phyloP scores from a whole-genome alignment of 2,797 vertebrate genomes.

The Diceros bicornis region DNA sequence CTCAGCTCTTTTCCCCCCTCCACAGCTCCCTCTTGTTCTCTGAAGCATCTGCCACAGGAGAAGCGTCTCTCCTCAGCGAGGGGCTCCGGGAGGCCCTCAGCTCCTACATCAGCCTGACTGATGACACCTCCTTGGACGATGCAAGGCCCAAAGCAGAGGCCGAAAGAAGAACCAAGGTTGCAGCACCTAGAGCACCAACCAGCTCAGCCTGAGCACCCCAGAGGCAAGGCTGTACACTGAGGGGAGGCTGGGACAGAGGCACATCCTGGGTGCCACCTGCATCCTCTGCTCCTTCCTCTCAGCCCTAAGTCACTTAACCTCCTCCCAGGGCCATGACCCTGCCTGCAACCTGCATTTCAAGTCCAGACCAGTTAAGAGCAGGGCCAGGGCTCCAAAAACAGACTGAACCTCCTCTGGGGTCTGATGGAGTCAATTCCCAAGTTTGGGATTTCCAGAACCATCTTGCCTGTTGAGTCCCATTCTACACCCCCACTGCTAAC shows the following conservation, averaged over 20 bases:
- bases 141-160: conserved; percentile 1
- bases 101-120: conserved; percentile 93
- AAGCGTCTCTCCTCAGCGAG: conserved; percentile 92
- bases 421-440: background rate
- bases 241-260: background rate
- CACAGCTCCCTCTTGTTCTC: conserved; percentile 91
- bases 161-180: conserved; percentile 33
- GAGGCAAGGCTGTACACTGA: background rate
- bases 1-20: background rate
- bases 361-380: background rate
- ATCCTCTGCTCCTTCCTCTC: background rate
- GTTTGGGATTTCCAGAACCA: background rate
- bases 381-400: background rate
- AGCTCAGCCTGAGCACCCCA: background rate
- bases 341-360: background rate
- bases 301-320: background rate
- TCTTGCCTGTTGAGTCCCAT: background rate
- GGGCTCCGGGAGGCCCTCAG: conserved; percentile 94
- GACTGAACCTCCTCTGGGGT: background rate
- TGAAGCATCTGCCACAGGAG: conserved; percentile 78
- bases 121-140: conserved; percentile 41
- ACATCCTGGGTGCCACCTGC: background rate
- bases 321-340: background rate
- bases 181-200: background rate
- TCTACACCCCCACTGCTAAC: background rate